Evolutionary conservation across 2,888 invertebrate species (phyloP).

Genomic region (Esperia sulphurella): DNA sequence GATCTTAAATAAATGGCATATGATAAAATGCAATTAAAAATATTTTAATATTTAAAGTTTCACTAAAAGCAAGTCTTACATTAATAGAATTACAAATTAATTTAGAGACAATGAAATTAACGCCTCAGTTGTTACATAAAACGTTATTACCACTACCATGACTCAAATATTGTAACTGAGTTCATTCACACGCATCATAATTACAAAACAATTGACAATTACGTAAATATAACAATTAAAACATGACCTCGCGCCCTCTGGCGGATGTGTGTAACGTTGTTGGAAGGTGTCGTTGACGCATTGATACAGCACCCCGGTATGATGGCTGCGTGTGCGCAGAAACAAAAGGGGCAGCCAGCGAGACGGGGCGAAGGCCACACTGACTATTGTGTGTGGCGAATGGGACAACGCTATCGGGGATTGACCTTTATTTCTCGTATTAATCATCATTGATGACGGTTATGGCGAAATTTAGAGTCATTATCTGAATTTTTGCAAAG

Average conservation of each 20-base stretch:
- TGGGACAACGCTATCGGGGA: conserved; percentile 49
- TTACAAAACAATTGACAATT: conserved; percentile 61
- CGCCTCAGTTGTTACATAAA: not conserved
- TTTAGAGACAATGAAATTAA: not conserved
- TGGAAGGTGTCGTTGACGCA: conserved; percentile 55
- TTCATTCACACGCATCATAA: conserved; percentile 58
- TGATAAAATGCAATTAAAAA: too few relatives aligned
- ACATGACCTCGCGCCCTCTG: conserved; percentile 57
- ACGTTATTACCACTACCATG: not conserved
- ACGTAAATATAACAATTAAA: conserved; percentile 67
- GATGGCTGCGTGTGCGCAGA: conserved; percentile 31
- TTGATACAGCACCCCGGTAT: conserved; percentile 9
- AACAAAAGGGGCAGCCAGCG: conserved; percentile 69
- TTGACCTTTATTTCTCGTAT: conserved; percentile 46
- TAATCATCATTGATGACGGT: conserved; percentile 5
- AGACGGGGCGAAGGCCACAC: conserved; percentile 72
- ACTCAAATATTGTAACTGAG: conserved; percentile 28
- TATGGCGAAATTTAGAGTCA: not conserved
- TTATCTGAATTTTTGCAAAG: not conserved
- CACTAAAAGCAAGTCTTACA: too few relatives aligned
- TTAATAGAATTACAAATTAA: not conserved
- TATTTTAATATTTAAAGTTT: too few relatives aligned
- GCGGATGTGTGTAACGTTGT: conserved; percentile 49
- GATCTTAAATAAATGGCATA: too few relatives aligned
- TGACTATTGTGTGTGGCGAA: conserved; percentile 43